Conservation (phyloP, 2,113 vertebrate genomes). For the Elanoides forficatus region DNA sequence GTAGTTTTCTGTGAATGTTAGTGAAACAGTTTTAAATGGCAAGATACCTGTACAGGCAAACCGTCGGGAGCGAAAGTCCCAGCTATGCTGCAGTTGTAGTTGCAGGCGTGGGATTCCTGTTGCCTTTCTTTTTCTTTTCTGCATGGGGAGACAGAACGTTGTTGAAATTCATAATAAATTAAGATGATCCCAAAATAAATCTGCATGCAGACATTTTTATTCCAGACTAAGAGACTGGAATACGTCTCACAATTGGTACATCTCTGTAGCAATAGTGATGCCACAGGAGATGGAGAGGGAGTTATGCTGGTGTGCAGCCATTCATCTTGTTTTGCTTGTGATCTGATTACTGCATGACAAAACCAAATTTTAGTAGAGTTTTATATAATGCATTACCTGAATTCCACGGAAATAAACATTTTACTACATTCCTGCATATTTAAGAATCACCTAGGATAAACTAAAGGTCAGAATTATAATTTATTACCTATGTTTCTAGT, state of each 20-base stretch:
- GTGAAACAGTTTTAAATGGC: background rate
- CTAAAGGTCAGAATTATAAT: background rate
- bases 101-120: background rate
- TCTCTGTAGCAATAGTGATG: background rate
- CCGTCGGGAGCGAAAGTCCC: background rate
- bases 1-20: background rate
- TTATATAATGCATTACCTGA: background rate
- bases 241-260: background rate
- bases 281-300: background rate
- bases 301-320: too few species aligned
- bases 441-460: background rate
- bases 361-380: background rate
- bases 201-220: background rate
- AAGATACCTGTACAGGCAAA: background rate
- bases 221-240: background rate
- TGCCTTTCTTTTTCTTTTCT: background rate
- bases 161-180: background rate
- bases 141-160: background rate
- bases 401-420: background rate
- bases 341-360: background rate
- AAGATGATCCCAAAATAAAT: background rate
- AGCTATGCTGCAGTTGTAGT: background rate
- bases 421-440: accelerated
- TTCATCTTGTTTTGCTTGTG: accelerated
- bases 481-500: background rate